Base-by-base conservation (phyloP, 2,797 vertebrate species). In the Tarsius wallacei region DNA sequence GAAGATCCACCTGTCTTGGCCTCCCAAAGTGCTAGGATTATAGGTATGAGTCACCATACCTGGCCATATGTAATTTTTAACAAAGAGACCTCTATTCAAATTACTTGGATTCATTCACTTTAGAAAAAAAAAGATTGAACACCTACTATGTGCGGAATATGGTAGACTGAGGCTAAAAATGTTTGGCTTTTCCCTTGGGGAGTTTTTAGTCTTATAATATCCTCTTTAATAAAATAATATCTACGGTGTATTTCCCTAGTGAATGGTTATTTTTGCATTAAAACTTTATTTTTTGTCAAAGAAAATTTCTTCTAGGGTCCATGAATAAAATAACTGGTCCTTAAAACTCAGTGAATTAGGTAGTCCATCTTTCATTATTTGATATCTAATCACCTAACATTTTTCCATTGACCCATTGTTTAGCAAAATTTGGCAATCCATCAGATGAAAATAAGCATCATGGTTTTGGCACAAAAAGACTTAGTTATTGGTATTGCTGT, bases 281-380 rank as follows among this genome's bases (percentile, higher is more conserved):
- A 63, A 84, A 16, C 85, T 93, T 93, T 76, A 55, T 70, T 76
- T 28, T 57, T 2, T 84, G 26, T 76, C 81, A 85, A 93, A 73
- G 24, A 68, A 71, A 73, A 59, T 85, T 70, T 82, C 17, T 87
- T 81, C 28, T 10, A 53, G n/a, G 14, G 21, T 63, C 36, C n/a
- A 26, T 49, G 28, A 76, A 74, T 90, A 78, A 57, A 84, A 47
- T 94, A 4, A 85, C 51, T 83, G 82, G 28, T 73, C 14, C n/a
- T 55, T 85, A 71, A 87, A 36, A 12, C 49, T 85, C 17, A 89
- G 9, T 74, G 53, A 74, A 24, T 80, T 87, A 74, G 78, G 4
- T 64, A 51, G 31, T 57, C 49, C 7, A 0, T 33, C 7, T 64
- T 51, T 77, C 26, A 68, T 73, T 33, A 31, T 42, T 86, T 33